phyloP scores from a whole-genome alignment of 2,113 vertebrate species.

The Caranx ignobilis region DNA sequence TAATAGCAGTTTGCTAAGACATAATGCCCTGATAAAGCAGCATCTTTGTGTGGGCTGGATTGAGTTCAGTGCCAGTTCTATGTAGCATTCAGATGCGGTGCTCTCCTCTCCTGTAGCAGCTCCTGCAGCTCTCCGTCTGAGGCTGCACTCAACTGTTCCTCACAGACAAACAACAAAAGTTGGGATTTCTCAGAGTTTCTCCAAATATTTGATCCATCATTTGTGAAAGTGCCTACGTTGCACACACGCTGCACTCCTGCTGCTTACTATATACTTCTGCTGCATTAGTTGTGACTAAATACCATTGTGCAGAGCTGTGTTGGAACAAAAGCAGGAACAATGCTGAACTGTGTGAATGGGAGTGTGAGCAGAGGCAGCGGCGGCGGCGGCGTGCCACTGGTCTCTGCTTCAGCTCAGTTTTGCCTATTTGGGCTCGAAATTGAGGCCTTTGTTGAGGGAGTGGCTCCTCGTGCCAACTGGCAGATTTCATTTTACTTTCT shows the following conservation, averaged over 20 bases:
- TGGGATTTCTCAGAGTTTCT: constrained; percentile 50
- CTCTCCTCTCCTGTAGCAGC: constrained; percentile 16
- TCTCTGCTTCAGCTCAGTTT: constrained; percentile 59
- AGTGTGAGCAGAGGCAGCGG: constrained; percentile 43
- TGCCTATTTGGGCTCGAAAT: constrained; percentile 56
- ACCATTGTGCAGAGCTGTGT: constrained; percentile 61
- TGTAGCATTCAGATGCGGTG: constrained; percentile 26
- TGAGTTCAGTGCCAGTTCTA: constrained; percentile 74
- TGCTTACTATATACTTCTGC: constrained; percentile 66
- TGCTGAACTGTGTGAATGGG: constrained; percentile 61
- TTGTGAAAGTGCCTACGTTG: constrained; percentile 59
- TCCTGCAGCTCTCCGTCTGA: constrained; percentile 32
- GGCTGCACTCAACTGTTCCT: constrained; percentile 12
- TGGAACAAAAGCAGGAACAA: constrained; percentile 70
- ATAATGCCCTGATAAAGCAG: constrained; percentile 77
- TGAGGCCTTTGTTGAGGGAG: constrained; percentile 65
- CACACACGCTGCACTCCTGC: constrained; percentile 53
- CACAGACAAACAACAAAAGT: constrained; percentile 46
- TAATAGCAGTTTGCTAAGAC: constrained; percentile 81
- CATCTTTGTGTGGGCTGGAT: constrained; percentile 77
- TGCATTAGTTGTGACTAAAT: constrained; percentile 66
- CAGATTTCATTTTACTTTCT: constrained; percentile 72
- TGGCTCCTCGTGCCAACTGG: constrained; percentile 72
- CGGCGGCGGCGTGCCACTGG: constrained; percentile 8
- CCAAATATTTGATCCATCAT: constrained; percentile 51